phyloP scores from a whole-genome alignment of 2,113 vertebrate species.

The Corydoras maculifer region DNA sequence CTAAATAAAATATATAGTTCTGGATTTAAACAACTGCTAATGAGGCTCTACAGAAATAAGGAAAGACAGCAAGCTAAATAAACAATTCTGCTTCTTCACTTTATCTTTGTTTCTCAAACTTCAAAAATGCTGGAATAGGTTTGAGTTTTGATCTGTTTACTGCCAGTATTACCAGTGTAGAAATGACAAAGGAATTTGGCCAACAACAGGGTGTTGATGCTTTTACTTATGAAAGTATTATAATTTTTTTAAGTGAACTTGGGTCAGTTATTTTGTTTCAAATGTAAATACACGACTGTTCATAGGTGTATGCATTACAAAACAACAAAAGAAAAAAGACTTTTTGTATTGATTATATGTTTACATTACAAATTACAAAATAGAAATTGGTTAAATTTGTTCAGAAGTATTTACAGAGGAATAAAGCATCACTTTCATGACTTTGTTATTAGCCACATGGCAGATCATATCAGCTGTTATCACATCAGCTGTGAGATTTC shows the following conservation, averaged over 20 bases:
- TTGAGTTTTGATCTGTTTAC: neutral
- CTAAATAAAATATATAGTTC: neutral
- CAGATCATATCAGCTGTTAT: neutral
- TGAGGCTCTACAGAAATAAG: neutral
- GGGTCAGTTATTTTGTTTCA: constrained; percentile 7
- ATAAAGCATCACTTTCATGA: neutral
- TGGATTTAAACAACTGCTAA: neutral
- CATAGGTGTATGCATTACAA: constrained; percentile 12
- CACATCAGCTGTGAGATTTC: too few relatives aligned
- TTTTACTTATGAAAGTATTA: too few relatives aligned
- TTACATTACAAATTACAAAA: constrained; percentile 31
- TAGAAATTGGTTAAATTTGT: constrained; percentile 20
- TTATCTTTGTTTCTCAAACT: neutral
- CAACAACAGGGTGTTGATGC: too few relatives aligned
- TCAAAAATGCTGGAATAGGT: too few relatives aligned
- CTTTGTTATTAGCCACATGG: neutral
- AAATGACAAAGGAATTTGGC: too few relatives aligned
- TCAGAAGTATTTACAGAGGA: constrained; percentile 5
- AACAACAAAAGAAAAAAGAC: constrained; percentile 33
- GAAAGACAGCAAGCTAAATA: neutral
- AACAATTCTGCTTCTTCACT: neutral
- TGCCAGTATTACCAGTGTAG: neutral
- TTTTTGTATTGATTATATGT: constrained; percentile 48
- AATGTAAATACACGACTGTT: constrained; percentile 21
- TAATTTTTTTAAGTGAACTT: too few relatives aligned